Conservation (phyloP, 2,888 invertebrate species). For the Lasioglossum morio region DNA sequence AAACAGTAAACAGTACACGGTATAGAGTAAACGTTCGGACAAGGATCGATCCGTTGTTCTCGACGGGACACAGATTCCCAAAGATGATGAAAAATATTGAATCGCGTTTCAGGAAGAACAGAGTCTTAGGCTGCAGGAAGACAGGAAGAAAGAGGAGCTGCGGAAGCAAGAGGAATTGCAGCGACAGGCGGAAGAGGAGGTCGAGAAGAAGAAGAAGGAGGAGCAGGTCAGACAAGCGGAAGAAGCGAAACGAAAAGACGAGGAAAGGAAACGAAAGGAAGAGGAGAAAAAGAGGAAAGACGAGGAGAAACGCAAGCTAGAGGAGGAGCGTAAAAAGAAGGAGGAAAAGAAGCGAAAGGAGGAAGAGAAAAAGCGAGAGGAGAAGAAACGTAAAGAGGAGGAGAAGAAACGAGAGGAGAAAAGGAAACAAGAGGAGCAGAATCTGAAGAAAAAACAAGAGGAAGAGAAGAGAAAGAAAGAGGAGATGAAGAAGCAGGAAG, state of each 20-base stretch:
- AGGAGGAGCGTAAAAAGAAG: slow-evolving; percentile 86
- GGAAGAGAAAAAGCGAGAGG: slow-evolving; percentile 85
- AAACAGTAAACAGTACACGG: background rate
- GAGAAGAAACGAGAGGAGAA: slow-evolving; percentile 82
- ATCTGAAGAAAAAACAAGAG: slow-evolving; percentile 85
- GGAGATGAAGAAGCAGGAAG: slow-evolving; percentile 77
- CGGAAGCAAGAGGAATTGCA: slow-evolving; percentile 84
- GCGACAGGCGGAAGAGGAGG: slow-evolving; percentile 79
- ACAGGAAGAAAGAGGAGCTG: slow-evolving; percentile 85
- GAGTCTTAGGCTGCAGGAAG: slow-evolving; percentile 81
- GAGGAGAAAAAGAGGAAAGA: slow-evolving; percentile 85
- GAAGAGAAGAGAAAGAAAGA: slow-evolving; percentile 81
- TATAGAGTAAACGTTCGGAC: background rate
- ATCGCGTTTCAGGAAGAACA: slow-evolving; percentile 73
- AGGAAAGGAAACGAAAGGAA: slow-evolving; percentile 85
- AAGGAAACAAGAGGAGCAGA: slow-evolving; percentile 86
- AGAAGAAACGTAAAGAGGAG: slow-evolving; percentile 84
- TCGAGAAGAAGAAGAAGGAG: slow-evolving; percentile 77
- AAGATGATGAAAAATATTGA: background rate
- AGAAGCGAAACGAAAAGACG: slow-evolving; percentile 84
- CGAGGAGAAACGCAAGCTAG: slow-evolving; percentile 86
- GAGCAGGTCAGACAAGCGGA: slow-evolving; percentile 77
- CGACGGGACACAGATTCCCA: background rate
- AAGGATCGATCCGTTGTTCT: background rate
- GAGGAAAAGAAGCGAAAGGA: slow-evolving; percentile 86